Evolutionary conservation across 2,113 vertebrate genomes (phyloP).

Genomic region (Rafetus swinhoei): DNA sequence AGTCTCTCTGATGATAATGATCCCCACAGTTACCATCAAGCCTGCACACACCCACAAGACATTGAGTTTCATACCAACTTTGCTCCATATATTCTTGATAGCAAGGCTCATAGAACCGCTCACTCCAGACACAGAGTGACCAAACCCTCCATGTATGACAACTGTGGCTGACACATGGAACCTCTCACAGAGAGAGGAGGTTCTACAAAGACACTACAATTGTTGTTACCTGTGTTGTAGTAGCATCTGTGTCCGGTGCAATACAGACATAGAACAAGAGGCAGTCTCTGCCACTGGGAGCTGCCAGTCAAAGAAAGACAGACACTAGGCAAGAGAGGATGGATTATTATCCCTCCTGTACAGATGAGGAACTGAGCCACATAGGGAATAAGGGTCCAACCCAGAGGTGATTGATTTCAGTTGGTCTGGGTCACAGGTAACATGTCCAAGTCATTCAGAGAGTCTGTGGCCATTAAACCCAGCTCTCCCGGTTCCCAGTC

Average conservation of each 20-base stretch:
- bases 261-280: background rate
- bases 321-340: background rate
- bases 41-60: conserved; percentile 36
- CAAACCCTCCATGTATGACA: conserved; percentile 21
- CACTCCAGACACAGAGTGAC: conserved; percentile 51
- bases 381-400: background rate
- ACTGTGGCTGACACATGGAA: conserved; percentile 22
- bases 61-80: conserved; percentile 62
- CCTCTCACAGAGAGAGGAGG: background rate
- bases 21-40: conserved; percentile 70
- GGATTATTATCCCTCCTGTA: background rate
- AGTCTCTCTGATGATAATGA: conserved; percentile 70
- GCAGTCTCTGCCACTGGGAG: background rate
- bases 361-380: background rate
- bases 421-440: background rate
- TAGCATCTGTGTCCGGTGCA: background rate
- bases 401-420: background rate
- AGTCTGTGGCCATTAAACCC: background rate
- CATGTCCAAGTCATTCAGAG: background rate
- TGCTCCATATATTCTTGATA: conserved; percentile 61
- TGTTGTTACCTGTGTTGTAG: conserved; percentile 5
- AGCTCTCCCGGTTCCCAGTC: background rate
- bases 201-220: conserved; percentile 17
- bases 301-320: background rate
- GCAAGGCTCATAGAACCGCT: conserved; percentile 32